Evolutionary conservation across 2,113 vertebrate species (phyloP), one percentile per base, ranked within the genome.

Genomic region (Seriola quinqueradiata): DNA sequence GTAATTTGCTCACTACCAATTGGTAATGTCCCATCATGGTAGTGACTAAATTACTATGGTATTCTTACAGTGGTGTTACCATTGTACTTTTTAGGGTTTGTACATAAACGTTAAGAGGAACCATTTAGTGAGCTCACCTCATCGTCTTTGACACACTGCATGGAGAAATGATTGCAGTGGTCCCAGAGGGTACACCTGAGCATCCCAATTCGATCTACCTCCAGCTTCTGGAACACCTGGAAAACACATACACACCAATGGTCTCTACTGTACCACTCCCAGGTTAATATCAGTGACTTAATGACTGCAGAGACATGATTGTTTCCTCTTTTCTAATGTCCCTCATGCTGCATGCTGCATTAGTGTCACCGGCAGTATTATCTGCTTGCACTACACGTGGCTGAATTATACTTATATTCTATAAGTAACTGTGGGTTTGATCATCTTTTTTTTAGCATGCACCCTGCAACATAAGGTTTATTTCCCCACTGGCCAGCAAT

Each of bases 141-240:
- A 0, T 99, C 98, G 0, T 98, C 97, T 88, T 95, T 97, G 74
- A 99, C 97, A 0, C 97, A 98, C 87, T 98, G 97, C 94, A 93
- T 83, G 28, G 98, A 99, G 52, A 98, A 95, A 77, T 97, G 96
- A 85, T 99, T 99, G 92, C 97, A 97, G 87, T 99, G 98, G 66
- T 97, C 96, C 98, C 98, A 99, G 40, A 99, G 90, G 0, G 95
- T 92, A 76, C 96, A 98, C 68, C 98, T 94, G 50, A 99, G 94
- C 66, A 96, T 90, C 55, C 91, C 95, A 84, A 99, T 97, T 21
- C 98, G 96, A 88, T 99, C 97, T 0, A 58, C 94, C 83, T 99
- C 98, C 86, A 98, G 95, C 2, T 98, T 95, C 91, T 99, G 97
- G 87, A 99, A 98, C 21, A 97, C 97, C 98, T 99, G 77, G 19